These are phyloP conservation scores for Catostomus latipinnis DNA, from an alignment of 2,797 vertebrate genomes.

Conservation along the genomic window DNA sequence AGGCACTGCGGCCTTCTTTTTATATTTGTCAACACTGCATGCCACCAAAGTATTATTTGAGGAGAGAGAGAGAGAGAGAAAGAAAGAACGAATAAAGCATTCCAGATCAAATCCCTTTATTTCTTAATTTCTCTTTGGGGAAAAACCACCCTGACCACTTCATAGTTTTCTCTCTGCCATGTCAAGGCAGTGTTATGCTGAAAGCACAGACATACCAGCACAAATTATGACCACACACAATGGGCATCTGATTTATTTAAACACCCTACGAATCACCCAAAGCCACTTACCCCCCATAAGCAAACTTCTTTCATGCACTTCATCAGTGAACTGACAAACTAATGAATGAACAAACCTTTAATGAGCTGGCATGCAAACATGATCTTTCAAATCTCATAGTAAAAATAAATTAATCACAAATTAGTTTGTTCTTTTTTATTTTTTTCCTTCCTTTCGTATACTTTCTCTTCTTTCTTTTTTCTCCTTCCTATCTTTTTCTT, in stretches of 20 bases:
- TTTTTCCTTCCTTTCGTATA: background rate
- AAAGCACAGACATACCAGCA: conserved; percentile 52
- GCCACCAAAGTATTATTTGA: conserved; percentile 57
- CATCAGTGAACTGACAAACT: conserved; percentile 10
- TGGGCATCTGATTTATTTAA: conserved; percentile 46
- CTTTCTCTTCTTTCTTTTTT: background rate
- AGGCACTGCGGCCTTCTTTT: conserved; percentile 49
- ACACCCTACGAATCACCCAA: conserved; percentile 40
- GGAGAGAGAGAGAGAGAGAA: conserved; percentile 17
- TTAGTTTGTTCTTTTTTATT: background rate
- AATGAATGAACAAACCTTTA: conserved; percentile 8
- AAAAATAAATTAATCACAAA: background rate
- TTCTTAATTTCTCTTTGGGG: conserved; percentile 45
- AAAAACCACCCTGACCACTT: conserved; percentile 62
- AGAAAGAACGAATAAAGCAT: conserved; percentile 36
- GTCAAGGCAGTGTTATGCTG: conserved; percentile 21
- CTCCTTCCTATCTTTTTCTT: background rate
- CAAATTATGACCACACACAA: conserved; percentile 54
- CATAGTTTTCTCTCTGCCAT: conserved; percentile 48
- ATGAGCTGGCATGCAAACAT: conserved; percentile 10
- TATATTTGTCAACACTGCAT: conserved; percentile 60
- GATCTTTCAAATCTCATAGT: conserved; percentile 10
- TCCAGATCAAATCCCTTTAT: conserved; percentile 56
- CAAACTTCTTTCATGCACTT: conserved; percentile 37
- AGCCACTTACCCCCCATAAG: conserved; percentile 27